Conservation (phyloP, 1,140 invertebrate species). For the Drosophila navojoa region DNA sequence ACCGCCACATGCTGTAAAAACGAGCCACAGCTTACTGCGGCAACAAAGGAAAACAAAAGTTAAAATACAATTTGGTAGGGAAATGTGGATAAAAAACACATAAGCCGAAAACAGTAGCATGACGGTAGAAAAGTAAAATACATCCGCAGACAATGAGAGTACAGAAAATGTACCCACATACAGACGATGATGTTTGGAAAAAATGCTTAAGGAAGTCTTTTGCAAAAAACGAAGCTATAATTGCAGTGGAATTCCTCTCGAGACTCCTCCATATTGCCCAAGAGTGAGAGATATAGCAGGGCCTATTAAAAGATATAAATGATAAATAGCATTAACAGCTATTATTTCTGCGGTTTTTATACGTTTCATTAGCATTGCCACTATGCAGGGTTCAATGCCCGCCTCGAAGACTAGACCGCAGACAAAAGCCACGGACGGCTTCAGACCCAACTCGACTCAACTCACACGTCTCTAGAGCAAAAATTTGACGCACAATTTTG, state of each 20-base stretch:
- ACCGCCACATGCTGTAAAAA: not conserved
- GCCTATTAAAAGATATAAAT: constrained; percentile 23
- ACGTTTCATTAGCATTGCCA: constrained; percentile 33
- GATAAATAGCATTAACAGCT: constrained; percentile 21
- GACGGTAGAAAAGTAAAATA: constrained; percentile 10
- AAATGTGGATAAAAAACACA: constrained; percentile 9
- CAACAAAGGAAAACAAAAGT: not conserved
- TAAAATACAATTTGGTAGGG: constrained; percentile 2
- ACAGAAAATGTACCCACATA: constrained; percentile 22
- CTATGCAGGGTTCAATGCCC: constrained; percentile 16
- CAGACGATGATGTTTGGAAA: no score
- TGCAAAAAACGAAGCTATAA: constrained; percentile 14
- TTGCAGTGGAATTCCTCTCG: constrained; percentile 37
- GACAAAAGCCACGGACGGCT: constrained; percentile 6
- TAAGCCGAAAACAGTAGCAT: constrained; percentile 23
- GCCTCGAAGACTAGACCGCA: not conserved
- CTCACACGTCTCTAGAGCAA: constrained; percentile 1
- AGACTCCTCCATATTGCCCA: constrained; percentile 18
- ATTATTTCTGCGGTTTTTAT: constrained; percentile 7
- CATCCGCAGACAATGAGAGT: constrained; percentile 59
- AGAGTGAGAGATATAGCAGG: constrained; percentile 8
- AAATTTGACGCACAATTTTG: constrained; percentile 23
- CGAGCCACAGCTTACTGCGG: not conserved
- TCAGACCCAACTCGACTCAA: not conserved
- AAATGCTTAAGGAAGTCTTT: not conserved